Conservation (phyloP, 2,113 vertebrate species). For the Oncorhynchus clarkii region DNA sequence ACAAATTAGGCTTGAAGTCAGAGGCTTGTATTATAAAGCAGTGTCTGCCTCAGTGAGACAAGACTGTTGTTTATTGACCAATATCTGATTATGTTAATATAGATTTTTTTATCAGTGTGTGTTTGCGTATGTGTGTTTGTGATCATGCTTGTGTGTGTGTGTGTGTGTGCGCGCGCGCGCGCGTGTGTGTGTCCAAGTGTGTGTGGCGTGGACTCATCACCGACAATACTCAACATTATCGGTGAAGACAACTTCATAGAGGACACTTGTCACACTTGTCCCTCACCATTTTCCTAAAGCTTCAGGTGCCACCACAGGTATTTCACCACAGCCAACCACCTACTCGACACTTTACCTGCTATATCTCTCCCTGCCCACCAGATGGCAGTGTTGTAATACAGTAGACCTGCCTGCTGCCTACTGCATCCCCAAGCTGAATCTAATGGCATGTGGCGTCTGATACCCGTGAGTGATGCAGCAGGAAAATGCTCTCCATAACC, state of each 20-base stretch:
- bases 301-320: not conserved
- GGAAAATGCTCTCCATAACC: constrained; percentile 70
- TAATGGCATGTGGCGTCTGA: constrained; percentile 70
- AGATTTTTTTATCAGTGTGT: not conserved
- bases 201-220: too few species aligned
- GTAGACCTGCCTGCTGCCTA: not conserved
- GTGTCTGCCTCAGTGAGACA: too few species aligned
- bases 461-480: constrained; percentile 71
- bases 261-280: not conserved
- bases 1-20: constrained; percentile 1
- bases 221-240: too few species aligned
- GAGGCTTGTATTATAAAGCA: not conserved
- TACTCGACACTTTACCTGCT: not conserved
- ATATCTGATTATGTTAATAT: too few species aligned
- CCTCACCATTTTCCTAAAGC: not conserved
- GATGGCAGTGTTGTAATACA: constrained; percentile 66
- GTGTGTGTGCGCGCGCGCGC: too few species aligned
- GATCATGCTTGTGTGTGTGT: not conserved
- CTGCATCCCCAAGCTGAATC: constrained; percentile 40
- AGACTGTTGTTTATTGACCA: too few species aligned
- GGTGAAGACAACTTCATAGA: not conserved
- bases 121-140: not conserved
- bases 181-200: too few species aligned
- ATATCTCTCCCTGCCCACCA: constrained; percentile 46
- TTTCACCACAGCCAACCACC: too few species aligned